A percentile compares a stretch with the other conserved stretches of the same genome.
phyloP scores from a whole-genome alignment of 2,888 invertebrate genomes.

The Archips crataeganus region DNA sequence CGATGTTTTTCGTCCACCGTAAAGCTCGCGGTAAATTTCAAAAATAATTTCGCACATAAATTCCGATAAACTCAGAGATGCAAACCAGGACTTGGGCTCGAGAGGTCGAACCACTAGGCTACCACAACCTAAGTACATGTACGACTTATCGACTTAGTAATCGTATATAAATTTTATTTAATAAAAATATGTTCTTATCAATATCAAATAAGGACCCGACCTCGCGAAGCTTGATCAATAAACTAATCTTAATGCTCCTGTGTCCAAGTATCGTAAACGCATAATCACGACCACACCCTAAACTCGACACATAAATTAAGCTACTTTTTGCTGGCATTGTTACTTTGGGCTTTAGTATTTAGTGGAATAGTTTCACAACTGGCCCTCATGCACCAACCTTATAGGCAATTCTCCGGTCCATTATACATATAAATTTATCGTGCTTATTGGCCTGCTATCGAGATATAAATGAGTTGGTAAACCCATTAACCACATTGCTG shows the following conservation, averaged over 20 bases:
- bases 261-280: conserved; percentile 26
- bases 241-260: conserved; percentile 22
- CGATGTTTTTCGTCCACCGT: too few species aligned
- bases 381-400: conserved; percentile 61
- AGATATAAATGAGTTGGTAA: conserved; percentile 41
- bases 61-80: too few species aligned
- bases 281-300: conserved; percentile 48
- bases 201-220: conserved; percentile 3
- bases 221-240: conserved; percentile 14
- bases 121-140: too few species aligned
- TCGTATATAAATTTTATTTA: background rate
- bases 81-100: too few species aligned
- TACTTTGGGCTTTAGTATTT: conserved; percentile 63
- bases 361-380: conserved; percentile 71
- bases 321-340: conserved; percentile 71
- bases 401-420: conserved; percentile 48
- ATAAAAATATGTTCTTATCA: background rate
- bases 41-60: too few species aligned
- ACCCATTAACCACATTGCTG: conserved; percentile 40
- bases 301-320: conserved; percentile 65
- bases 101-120: too few species aligned
- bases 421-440: conserved; percentile 36
- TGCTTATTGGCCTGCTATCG: conserved; percentile 39
- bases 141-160: too few species aligned
- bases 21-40: too few species aligned